phyloP scores from a whole-genome alignment of 2,113 vertebrate genomes.

The Chaetops frenatus region DNA sequence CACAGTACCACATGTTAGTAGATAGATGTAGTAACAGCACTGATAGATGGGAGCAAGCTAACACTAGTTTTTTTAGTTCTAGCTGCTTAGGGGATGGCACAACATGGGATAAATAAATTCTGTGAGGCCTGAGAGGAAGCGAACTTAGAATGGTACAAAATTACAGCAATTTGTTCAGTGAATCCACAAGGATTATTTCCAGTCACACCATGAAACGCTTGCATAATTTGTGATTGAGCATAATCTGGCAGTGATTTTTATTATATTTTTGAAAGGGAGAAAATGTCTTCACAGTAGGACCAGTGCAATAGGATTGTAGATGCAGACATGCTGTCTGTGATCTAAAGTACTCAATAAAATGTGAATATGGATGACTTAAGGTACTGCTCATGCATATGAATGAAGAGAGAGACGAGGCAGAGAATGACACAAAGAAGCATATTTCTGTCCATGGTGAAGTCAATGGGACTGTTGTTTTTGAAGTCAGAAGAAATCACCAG shows the following conservation, averaged over 20 bases:
- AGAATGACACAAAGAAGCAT: background rate
- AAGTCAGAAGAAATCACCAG: background rate
- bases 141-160: background rate
- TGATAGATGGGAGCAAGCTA: background rate
- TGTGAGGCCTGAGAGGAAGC: background rate
- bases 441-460: background rate
- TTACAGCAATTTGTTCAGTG: background rate
- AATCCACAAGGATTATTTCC: background rate
- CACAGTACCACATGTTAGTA: too few species aligned
- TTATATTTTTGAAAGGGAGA: background rate
- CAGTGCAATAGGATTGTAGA: background rate
- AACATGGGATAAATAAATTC: background rate
- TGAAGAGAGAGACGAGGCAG: background rate
- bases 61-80: background rate
- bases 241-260: slow-evolving; percentile 4
- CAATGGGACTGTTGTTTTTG: background rate
- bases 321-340: background rate
- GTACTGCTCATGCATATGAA: background rate
- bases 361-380: slow-evolving; percentile 7
- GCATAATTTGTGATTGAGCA: background rate
- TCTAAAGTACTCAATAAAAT: background rate
- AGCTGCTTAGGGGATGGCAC: fast-evolving
- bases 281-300: slow-evolving; percentile 13
- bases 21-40: background rate
- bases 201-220: background rate